Percentiles rank a stretch among this genome's conserved stretches.
Conservation (phyloP, 1,140 invertebrate genomes). For the Galendromus occidentalis region DNA sequence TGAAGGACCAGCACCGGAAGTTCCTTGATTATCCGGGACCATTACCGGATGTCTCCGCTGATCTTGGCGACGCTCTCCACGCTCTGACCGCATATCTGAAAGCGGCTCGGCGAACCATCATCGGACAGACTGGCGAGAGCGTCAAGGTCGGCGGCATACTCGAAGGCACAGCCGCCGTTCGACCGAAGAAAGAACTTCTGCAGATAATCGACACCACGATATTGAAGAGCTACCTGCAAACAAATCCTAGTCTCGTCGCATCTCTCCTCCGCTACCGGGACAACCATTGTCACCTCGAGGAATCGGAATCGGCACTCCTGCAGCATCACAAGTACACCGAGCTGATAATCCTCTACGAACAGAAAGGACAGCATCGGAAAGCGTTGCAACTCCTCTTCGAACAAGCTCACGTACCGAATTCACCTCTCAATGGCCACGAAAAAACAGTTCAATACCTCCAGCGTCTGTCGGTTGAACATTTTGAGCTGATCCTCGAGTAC, state of each 20-base stretch:
- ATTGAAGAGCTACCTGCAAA: slow-evolving; percentile 85
- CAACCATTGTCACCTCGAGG: slow-evolving; percentile 82
- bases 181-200: slow-evolving; percentile 40
- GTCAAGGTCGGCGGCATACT: slow-evolving; percentile 25
- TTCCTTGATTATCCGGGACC: slow-evolving; percentile 36
- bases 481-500: slow-evolving; percentile 82
- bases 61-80: slow-evolving; percentile 65
- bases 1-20: slow-evolving; percentile 43
- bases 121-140: not conserved
- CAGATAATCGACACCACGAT: slow-evolving; percentile 91
- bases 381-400: slow-evolving; percentile 68
- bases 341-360: slow-evolving; percentile 85
- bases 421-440: slow-evolving; percentile 53
- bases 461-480: slow-evolving; percentile 59
- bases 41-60: slow-evolving; percentile 45
- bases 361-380: slow-evolving; percentile 71
- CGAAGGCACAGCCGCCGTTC: slow-evolving; percentile 30
- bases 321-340: slow-evolving; percentile 73
- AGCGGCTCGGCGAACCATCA: slow-evolving; percentile 34
- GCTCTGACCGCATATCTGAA: slow-evolving; percentile 75
- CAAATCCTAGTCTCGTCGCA: slow-evolving; percentile 78
- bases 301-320: slow-evolving; percentile 69
- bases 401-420: slow-evolving; percentile 52
- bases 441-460: slow-evolving; percentile 79
- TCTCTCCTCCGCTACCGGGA: slow-evolving; percentile 58